Evolutionary conservation across 2,113 vertebrate species (phyloP).

Genomic region (Gambusia holbrooki): DNA sequence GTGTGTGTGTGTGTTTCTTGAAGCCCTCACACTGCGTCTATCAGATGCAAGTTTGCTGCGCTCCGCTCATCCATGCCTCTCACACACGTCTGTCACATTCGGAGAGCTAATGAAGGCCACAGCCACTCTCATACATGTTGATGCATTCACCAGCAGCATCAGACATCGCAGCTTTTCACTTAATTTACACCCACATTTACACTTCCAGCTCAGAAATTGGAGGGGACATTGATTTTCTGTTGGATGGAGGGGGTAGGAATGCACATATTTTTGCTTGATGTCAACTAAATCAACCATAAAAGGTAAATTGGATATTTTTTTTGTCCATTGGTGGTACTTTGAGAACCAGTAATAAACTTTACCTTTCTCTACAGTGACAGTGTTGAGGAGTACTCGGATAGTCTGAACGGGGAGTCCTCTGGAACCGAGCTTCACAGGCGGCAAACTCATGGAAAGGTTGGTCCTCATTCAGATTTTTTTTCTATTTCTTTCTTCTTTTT

Average conservation of each 20-base stretch:
- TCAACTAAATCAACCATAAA: conserved; percentile 78
- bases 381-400: conserved; percentile 72
- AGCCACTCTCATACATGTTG: conserved; percentile 81
- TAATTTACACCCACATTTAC: conserved; percentile 78
- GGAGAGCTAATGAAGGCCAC: conserved; percentile 80
- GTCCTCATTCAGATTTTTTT: conserved; percentile 10
- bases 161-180: conserved; percentile 71
- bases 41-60: conserved; percentile 73
- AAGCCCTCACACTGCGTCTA: conserved; percentile 69
- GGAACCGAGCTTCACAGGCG: background rate
- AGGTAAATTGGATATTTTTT: conserved; percentile 72
- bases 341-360: conserved; percentile 46
- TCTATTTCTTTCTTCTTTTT: background rate
- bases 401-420: conserved; percentile 60
- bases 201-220: conserved; percentile 77
- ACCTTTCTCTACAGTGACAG: conserved; percentile 65
- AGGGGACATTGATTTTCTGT: conserved; percentile 80
- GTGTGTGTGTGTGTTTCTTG: conserved; percentile 28
- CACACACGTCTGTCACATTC: conserved; percentile 77
- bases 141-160: conserved; percentile 76
- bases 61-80: conserved; percentile 71
- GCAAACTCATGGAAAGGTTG: conserved; percentile 56
- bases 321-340: conserved; percentile 67
- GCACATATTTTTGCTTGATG: conserved; percentile 78
- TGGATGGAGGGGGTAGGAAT: conserved; percentile 50